Evolutionary conservation across 1,140 invertebrate species (phyloP).

Genomic region (Diachasmimorpha longicaudata): DNA sequence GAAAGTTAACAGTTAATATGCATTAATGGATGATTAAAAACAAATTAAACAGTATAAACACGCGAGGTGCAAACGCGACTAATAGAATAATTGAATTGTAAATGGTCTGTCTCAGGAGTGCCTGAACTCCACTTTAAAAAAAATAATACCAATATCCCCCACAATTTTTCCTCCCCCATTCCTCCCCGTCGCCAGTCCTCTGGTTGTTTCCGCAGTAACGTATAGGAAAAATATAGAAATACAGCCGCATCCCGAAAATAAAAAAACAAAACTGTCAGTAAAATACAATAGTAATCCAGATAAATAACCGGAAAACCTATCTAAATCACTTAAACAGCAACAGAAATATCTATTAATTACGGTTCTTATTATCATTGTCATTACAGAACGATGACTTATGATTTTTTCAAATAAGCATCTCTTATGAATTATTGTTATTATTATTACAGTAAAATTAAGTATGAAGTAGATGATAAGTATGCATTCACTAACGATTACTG

Average conservation of each 20-base stretch:
- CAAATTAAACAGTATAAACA: constrained; percentile 22
- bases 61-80: constrained; percentile 4
- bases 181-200: neutral
- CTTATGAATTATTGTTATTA: constrained; percentile 33
- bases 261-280: neutral
- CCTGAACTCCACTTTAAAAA: neutral
- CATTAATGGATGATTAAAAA: constrained; percentile 20
- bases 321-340: constrained; percentile 7
- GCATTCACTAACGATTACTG: constrained; percentile 40
- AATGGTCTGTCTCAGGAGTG: neutral
- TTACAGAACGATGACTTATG: constrained; percentile 11
- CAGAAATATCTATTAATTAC: constrained; percentile 10
- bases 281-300: neutral
- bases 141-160: neutral
- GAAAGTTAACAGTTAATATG: constrained; percentile 21
- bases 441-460: constrained; percentile 38
- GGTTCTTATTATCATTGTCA: constrained; percentile 20
- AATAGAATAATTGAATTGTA: constrained; percentile 1
- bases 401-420: constrained; percentile 18
- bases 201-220: neutral
- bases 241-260: neutral
- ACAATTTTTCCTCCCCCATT: neutral
- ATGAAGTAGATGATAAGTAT: constrained; percentile 35
- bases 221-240: neutral
- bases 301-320: neutral